phyloP scores from a whole-genome alignment of 2,797 vertebrate genomes.

The Malurus leucopterus region DNA sequence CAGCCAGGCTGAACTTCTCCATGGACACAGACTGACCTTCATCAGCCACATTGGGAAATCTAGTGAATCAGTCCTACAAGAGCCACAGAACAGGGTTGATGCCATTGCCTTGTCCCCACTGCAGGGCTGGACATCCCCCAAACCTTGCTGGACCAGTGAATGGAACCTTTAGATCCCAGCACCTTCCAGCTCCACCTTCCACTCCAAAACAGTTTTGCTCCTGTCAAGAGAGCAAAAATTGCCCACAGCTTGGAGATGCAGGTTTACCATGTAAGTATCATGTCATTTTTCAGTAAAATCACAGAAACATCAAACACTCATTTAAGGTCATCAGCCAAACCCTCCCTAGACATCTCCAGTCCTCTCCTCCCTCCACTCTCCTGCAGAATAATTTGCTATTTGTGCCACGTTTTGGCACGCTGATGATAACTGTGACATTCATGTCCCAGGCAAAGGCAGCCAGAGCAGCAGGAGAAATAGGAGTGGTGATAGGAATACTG shows the following conservation, averaged over 20 bases:
- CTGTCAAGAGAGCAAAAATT: neutral
- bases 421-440: neutral
- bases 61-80: accelerated
- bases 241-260: neutral
- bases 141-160: accelerated
- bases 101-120: neutral
- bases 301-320: accelerated
- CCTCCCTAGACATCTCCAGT: neutral
- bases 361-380: neutral
- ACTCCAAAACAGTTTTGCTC: neutral
- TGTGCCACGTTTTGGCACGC: neutral
- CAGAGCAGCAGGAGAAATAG: neutral
- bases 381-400: neutral
- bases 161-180: neutral
- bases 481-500: neutral
- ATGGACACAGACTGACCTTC: accelerated
- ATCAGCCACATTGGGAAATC: neutral
- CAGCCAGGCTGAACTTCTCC: neutral
- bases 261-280: accelerated
- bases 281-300: neutral
- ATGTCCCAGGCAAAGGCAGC: neutral
- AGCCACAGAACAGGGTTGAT: neutral
- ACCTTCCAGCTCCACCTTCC: neutral
- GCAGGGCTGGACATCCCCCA: neutral
- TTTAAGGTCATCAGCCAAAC: neutral